These are phyloP conservation scores for Plotosus lineatus DNA, from an alignment of 2,113 vertebrate genomes.

Conservation along the genomic window DNA sequence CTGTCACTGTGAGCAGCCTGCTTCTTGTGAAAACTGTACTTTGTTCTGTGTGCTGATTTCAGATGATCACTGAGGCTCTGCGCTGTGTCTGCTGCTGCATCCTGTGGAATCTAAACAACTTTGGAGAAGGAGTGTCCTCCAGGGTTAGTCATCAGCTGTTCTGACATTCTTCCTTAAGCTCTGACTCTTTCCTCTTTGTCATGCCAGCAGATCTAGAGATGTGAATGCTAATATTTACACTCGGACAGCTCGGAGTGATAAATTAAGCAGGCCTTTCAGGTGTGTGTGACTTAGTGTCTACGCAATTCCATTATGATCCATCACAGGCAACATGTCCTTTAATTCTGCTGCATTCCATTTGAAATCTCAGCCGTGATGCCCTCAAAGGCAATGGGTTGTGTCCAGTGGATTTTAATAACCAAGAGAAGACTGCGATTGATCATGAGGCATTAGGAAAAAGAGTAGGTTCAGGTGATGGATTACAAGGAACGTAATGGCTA, in stretches of 20 bases:
- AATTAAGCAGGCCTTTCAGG: slow-evolving; percentile 48
- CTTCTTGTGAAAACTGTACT: not conserved
- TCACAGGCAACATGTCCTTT: slow-evolving; percentile 53
- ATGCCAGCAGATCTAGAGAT: slow-evolving; percentile 1
- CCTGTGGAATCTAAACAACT: slow-evolving; percentile 80
- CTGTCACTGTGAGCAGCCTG: not conserved
- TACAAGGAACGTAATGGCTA: slow-evolving; percentile 47
- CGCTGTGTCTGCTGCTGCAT: slow-evolving; percentile 78
- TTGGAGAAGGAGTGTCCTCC: slow-evolving; percentile 65
- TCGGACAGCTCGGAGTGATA: slow-evolving; percentile 22
- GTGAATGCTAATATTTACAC: slow-evolving; percentile 41
- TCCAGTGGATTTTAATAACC: slow-evolving; percentile 54
- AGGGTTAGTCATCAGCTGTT: slow-evolving; percentile 70
- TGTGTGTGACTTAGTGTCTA: slow-evolving; percentile 32
- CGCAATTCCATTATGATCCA: slow-evolving; percentile 43
- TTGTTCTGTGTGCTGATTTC: slow-evolving; percentile 40
- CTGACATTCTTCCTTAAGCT: slow-evolving; percentile 28
- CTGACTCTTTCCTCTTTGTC: slow-evolving; percentile 5
- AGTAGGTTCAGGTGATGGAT: slow-evolving; percentile 55
- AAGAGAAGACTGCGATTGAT: slow-evolving; percentile 50
- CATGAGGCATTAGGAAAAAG: slow-evolving; percentile 41
- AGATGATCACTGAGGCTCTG: slow-evolving; percentile 80
- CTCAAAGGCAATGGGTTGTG: slow-evolving; percentile 29
- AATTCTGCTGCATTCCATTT: slow-evolving; percentile 46
- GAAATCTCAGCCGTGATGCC: slow-evolving; percentile 42